phyloP scores from a whole-genome alignment of 1,140 invertebrate species.

The Schlechtendalia chinensis region DNA sequence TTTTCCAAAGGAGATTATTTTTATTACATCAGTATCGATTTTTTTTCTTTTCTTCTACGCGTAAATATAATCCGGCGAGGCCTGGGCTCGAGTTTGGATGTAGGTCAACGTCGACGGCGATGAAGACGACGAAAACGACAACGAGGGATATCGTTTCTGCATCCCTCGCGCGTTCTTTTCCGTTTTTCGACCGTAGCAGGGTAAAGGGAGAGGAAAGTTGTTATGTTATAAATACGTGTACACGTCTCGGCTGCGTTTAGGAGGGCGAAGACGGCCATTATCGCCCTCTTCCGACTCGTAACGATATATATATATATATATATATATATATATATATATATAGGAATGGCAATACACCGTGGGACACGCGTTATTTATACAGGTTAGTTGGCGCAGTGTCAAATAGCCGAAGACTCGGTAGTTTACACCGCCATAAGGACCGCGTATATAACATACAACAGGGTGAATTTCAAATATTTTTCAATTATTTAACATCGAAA shows the following conservation, averaged over 20 bases:
- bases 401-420: conserved; percentile 17
- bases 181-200: too few relatives aligned
- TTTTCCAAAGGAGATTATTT: too few relatives aligned
- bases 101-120: conserved; percentile 4
- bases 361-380: conserved; percentile 46
- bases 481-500: too few relatives aligned
- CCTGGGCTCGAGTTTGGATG: neutral
- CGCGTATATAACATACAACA: neutral
- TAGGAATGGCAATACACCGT: neutral
- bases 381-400: conserved; percentile 44
- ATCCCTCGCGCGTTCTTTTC: neutral
- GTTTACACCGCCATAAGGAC: conserved; percentile 22
- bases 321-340: too few relatives aligned
- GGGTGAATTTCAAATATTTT: too few relatives aligned
- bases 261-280: conserved; percentile 18
- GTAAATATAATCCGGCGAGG: neutral
- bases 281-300: neutral
- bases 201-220: too few relatives aligned
- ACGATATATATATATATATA: neutral
- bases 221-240: too few relatives aligned
- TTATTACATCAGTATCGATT: neutral
- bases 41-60: neutral
- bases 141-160: neutral
- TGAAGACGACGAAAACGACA: neutral
- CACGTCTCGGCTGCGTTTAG: too few relatives aligned